Base-by-base conservation (phyloP, 2,888 invertebrate species). In the Drosophila koepferae region DNA sequence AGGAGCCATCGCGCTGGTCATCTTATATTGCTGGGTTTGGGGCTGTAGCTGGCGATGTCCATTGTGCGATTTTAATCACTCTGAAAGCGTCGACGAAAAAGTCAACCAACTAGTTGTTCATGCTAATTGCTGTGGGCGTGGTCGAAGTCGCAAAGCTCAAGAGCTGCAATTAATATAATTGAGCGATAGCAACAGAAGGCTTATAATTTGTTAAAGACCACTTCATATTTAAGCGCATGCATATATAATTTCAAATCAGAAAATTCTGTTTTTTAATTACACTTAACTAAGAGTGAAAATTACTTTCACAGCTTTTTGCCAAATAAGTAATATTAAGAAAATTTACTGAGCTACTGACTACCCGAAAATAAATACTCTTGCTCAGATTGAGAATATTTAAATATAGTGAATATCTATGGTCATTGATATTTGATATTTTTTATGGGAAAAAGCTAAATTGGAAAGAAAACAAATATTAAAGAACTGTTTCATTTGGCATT, bases 41-140 rank as follows among this genome's bases (percentile, higher is more conserved):
- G 20, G 3, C 5, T 16, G 38, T 23, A 16, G 23, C 9, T 18
- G 20, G 63, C 70, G 51, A 12, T 10, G 61, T 63, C 66, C 73
- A 84, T 84, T 90, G 86, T 87, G 80, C 86, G 75, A 81, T 86
- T 90, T 87, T 87, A 87, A 90, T 87, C 90, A 87, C 83, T 71
- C 78, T 90, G 86, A 89, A 77, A 87, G 89, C 89, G 75, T 85
- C 55, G 72, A 67, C 63, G 67, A 82, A 85, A 82, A 82, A 89
- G 75, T 89, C 82, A 87, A 82, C 85, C 77, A 81, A 89, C 69
- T 75, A 69, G 74, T 81, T 75, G 74, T 69, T 71, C 73, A 49
- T 67, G 67, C 72, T 80, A 82, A 87, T 84, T 87, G 77, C 55
- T 70, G 62, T 61, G 60, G 70, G 70, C 63, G 74, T 81, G 76